These are phyloP conservation scores for Lymantria dispar DNA, from an alignment of 2,888 invertebrate genomes.

Conservation along the genomic window DNA sequence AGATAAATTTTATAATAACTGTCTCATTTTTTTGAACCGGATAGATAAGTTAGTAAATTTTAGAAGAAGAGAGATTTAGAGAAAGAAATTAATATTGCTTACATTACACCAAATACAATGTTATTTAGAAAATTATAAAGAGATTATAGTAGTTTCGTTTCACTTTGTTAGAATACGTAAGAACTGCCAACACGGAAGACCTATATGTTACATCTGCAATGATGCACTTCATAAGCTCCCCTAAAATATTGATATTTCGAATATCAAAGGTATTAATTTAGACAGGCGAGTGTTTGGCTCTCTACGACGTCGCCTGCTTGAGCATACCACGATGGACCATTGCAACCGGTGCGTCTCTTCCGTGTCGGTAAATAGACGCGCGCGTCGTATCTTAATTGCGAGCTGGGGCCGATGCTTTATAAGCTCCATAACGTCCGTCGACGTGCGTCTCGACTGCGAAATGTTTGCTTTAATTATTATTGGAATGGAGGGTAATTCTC, in stretches of 20 bases:
- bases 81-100: too few species aligned
- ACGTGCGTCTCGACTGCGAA: conserved; percentile 74
- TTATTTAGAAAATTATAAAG: too few species aligned
- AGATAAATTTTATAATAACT: neutral
- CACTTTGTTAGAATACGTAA: conserved; percentile 54
- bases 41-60: too few species aligned
- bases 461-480: conserved; percentile 83
- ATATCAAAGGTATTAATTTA: conserved; percentile 81
- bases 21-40: too few species aligned
- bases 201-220: conserved; percentile 54
- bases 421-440: conserved; percentile 79
- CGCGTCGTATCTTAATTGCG: conserved; percentile 79
- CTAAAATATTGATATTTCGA: conserved; percentile 78
- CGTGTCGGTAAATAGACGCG: conserved; percentile 79
- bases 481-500: conserved; percentile 82
- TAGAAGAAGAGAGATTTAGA: too few species aligned
- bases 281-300: conserved; percentile 62
- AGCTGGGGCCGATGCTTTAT: conserved; percentile 76
- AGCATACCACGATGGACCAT: conserved; percentile 70
- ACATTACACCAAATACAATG: too few species aligned
- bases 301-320: conserved; percentile 41
- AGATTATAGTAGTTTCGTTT: conserved; percentile 29
- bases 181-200: conserved; percentile 73
- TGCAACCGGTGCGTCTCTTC: conserved; percentile 76
- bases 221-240: conserved; percentile 70